phyloP scores from a whole-genome alignment of 2,888 invertebrate genomes.

The Phrixothrix hirtus region DNA sequence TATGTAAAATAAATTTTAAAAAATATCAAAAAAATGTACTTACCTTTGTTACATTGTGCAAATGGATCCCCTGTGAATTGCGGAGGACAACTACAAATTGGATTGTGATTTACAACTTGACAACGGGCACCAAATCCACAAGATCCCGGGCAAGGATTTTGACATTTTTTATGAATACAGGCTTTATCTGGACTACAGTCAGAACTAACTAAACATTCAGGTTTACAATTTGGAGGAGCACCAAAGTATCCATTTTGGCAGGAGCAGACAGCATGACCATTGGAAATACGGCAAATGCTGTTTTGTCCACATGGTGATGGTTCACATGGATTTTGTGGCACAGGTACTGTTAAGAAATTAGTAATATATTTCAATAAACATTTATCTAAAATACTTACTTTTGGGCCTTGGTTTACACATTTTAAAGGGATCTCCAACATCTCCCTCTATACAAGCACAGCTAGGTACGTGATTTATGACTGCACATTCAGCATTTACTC shows the following conservation, averaged over 20 bases:
- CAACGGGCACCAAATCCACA: slow-evolving; percentile 81
- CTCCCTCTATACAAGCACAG: slow-evolving; percentile 62
- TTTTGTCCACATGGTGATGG: slow-evolving; percentile 79
- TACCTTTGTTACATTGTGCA: slow-evolving; percentile 61
- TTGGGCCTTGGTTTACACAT: slow-evolving; percentile 52
- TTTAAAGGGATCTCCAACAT: slow-evolving; percentile 64
- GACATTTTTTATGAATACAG: slow-evolving; percentile 76
- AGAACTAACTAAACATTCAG: slow-evolving; percentile 79
- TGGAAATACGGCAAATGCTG: slow-evolving; percentile 74
- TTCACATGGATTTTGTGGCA: slow-evolving; percentile 65
- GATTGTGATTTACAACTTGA: slow-evolving; percentile 80
- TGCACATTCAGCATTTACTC: slow-evolving; percentile 61
- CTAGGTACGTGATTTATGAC: slow-evolving; percentile 66
- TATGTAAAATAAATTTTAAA: too few relatives aligned
- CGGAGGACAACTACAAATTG: slow-evolving; percentile 75
- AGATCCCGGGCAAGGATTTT: slow-evolving; percentile 77
- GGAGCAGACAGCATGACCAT: slow-evolving; percentile 70
- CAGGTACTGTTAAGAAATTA: slow-evolving; percentile 14
- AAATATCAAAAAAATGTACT: too few relatives aligned
- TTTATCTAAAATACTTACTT: slow-evolving; percentile 4
- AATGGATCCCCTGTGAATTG: slow-evolving; percentile 81
- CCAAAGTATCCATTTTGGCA: slow-evolving; percentile 74
- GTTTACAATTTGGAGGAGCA: slow-evolving; percentile 76
- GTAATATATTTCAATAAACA: neutral
- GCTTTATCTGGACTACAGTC: slow-evolving; percentile 77